Percentiles rank a stretch among this genome's conserved stretches.
Evolutionary conservation across 1,140 invertebrate species (phyloP).

Genomic region (Drosophila paulistorum): DNA sequence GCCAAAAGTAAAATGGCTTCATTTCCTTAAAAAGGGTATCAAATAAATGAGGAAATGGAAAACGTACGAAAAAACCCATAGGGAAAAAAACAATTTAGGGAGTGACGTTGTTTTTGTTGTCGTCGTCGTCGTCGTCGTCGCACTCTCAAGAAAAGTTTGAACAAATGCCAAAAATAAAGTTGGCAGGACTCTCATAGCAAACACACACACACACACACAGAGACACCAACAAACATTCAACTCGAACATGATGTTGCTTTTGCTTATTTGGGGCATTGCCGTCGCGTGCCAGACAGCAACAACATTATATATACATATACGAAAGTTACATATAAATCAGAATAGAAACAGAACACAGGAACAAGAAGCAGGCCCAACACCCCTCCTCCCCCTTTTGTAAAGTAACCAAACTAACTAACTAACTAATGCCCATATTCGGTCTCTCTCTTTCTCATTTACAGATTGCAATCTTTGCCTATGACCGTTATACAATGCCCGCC

Average conservation of each 20-base stretch:
- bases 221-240: background rate
- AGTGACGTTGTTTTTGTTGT: slow-evolving; percentile 42
- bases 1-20: background rate
- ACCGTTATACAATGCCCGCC: slow-evolving; percentile 86
- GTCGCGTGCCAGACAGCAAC: slow-evolving; percentile 66
- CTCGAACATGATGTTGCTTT: slow-evolving; percentile 12
- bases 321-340: slow-evolving; percentile 55
- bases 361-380: slow-evolving; percentile 17
- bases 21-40: slow-evolving; percentile 7
- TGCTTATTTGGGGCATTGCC: slow-evolving; percentile 59
- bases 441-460: slow-evolving; percentile 84
- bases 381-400: slow-evolving; percentile 31
- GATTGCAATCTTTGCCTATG: slow-evolving; percentile 97
- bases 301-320: slow-evolving; percentile 37
- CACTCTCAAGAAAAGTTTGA: slow-evolving; percentile 44
- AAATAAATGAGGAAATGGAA: slow-evolving; percentile 13
- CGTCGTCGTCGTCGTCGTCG: background rate
- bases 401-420: too few species aligned
- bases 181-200: slow-evolving; percentile 58
- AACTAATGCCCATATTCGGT: slow-evolving; percentile 46
- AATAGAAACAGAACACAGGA: slow-evolving; percentile 12
- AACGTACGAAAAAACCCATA: background rate
- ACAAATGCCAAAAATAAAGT: slow-evolving; percentile 64
- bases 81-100: slow-evolving; percentile 24
- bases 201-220: slow-evolving; percentile 5